These are phyloP conservation scores for Cancer borealis DNA, from an alignment of 2,888 invertebrate species.

Conservation along the genomic window DNA sequence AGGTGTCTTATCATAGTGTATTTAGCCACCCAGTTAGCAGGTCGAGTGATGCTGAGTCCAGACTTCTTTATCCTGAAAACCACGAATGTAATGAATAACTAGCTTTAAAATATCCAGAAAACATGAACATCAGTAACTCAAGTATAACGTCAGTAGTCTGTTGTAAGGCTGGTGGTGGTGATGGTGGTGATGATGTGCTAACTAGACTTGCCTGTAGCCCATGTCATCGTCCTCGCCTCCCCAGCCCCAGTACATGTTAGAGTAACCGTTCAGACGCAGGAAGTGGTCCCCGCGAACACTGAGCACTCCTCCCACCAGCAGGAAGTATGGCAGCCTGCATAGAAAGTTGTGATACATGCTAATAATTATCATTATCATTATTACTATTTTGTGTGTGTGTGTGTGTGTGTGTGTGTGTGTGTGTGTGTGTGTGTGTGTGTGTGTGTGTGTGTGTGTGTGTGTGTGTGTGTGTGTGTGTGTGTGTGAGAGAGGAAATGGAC, in stretches of 20 bases:
- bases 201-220: conserved; percentile 83
- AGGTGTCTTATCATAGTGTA: conserved; percentile 83
- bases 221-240: conserved; percentile 99
- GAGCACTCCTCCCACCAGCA: conserved; percentile 94
- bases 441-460: too few species aligned
- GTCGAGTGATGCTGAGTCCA: conserved; percentile 81
- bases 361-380: background rate
- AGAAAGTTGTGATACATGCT: background rate
- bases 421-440: too few species aligned
- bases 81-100: background rate
- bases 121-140: background rate
- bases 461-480: background rate
- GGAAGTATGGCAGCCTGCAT: conserved; percentile 91
- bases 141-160: background rate
- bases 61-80: conserved; percentile 79
- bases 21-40: conserved; percentile 81
- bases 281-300: conserved; percentile 94
- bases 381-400: background rate
- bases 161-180: background rate
- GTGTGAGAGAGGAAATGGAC: too few species aligned
- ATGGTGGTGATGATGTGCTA: background rate
- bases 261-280: conserved; percentile 92
- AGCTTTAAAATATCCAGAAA: background rate
- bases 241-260: conserved; percentile 98
- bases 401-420: too few species aligned